These are phyloP conservation scores for Hirudinaria manillensis DNA, from an alignment of 2,888 invertebrate species.

Conservation along the genomic window DNA sequence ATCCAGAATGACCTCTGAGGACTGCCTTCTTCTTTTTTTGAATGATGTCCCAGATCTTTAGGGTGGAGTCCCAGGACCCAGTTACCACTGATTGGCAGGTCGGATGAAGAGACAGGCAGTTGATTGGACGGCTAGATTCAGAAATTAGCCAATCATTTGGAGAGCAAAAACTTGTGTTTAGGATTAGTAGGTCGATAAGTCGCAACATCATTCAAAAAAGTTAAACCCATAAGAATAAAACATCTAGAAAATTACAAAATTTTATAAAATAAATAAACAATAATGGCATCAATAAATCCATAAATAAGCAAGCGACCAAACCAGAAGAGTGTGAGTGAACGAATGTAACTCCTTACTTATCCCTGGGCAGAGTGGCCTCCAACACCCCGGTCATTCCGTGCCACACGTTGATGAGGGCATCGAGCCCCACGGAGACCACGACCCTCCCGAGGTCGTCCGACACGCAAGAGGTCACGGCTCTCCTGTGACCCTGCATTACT, in stretches of 20 bases:
- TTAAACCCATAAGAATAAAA: background rate
- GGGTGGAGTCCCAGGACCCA: conserved; percentile 52
- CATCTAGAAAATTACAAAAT: background rate
- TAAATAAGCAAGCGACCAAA: background rate
- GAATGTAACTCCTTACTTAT: conserved; percentile 18
- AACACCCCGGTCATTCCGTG: conserved; percentile 43
- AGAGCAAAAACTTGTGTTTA: too few species aligned
- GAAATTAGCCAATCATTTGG: conserved; percentile 1
- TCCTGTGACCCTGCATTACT: conserved; percentile 48
- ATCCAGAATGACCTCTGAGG: conserved; percentile 50
- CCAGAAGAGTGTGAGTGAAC: background rate
- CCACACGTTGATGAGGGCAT: conserved; percentile 51
- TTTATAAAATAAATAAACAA: background rate
- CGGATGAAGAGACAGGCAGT: conserved; percentile 53
- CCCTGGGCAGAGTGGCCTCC: conserved; percentile 30
- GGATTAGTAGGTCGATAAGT: background rate
- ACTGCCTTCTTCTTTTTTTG: conserved; percentile 49
- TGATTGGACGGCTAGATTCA: conserved; percentile 45
- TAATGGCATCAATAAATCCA: background rate
- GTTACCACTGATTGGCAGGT: conserved; percentile 49
- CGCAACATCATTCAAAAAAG: background rate
- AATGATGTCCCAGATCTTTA: conserved; percentile 51
- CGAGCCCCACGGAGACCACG: conserved; percentile 52
- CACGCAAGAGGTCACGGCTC: conserved; percentile 47
- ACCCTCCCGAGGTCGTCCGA: conserved; percentile 45